These are phyloP conservation scores for Pitangus sulphuratus DNA, from an alignment of 2,797 vertebrate genomes.

Conservation along the genomic window DNA sequence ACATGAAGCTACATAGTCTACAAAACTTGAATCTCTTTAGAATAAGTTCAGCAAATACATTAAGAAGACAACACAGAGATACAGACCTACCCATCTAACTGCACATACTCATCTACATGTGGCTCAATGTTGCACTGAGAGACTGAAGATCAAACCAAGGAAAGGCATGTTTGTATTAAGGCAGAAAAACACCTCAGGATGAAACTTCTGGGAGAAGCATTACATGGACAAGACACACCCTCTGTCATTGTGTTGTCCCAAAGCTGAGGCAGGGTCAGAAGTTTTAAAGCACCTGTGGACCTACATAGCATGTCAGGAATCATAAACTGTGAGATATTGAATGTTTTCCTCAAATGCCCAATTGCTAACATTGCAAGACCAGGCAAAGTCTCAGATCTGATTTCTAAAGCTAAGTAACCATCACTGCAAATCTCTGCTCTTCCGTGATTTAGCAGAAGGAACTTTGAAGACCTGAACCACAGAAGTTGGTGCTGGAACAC, in stretches of 20 bases:
- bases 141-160: background rate
- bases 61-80: background rate
- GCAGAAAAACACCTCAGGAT: background rate
- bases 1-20: background rate
- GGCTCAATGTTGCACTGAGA: background rate
- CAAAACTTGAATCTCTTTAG: background rate
- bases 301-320: accelerated
- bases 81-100: background rate
- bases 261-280: background rate
- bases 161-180: background rate
- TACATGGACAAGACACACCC: accelerated
- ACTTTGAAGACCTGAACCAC: background rate
- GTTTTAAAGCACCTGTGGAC: background rate
- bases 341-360: background rate
- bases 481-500: background rate
- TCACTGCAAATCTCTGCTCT: background rate
- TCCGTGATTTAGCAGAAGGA: background rate
- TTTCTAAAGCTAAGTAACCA: background rate
- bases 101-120: background rate
- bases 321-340: background rate
- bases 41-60: background rate
- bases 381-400: background rate
- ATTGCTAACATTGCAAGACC: background rate
- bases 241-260: background rate
- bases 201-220: background rate